Conservation (phyloP, 2,888 invertebrate genomes). For the Caenorhabditis panamensis region DNA sequence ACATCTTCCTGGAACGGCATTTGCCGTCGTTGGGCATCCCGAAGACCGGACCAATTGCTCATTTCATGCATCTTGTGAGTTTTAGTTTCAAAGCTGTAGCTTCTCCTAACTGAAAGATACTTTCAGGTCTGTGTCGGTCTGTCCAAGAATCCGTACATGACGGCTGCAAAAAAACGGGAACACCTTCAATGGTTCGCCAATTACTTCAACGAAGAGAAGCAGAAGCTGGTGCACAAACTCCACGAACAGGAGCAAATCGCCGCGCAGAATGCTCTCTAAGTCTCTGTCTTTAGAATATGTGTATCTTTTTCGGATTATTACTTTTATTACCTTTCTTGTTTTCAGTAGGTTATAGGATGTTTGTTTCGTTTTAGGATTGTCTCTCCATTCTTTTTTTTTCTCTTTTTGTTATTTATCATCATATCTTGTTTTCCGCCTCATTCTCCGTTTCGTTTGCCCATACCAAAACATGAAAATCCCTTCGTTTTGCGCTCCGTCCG, state of each 20-base stretch:
- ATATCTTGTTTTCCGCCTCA: conserved; percentile 4
- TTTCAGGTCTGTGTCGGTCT: conserved; percentile 85
- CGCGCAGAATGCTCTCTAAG: conserved; percentile 63
- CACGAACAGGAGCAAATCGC: conserved; percentile 72
- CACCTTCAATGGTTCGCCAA: conserved; percentile 94
- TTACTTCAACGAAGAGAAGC: conserved; percentile 71
- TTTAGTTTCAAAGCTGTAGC: background rate
- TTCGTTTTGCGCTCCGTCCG: background rate
- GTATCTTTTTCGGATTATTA: background rate
- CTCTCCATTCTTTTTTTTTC: conserved; percentile 6
- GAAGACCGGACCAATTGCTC: conserved; percentile 90
- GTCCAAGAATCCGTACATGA: conserved; percentile 94
- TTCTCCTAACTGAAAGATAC: no score
- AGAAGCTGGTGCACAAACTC: conserved; percentile 67
- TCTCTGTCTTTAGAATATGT: background rate
- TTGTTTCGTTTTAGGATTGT: conserved; percentile 1
- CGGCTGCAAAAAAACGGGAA: conserved; percentile 90
- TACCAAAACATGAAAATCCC: conserved; percentile 1
- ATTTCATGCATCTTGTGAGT: conserved; percentile 97
- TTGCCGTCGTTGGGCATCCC: conserved; percentile 90
- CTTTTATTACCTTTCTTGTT: no score
- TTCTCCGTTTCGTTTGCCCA: background rate
- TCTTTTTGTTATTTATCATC: conserved; percentile 20
- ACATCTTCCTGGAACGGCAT: conserved; percentile 92
- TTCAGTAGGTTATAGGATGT: background rate